phyloP scores from a whole-genome alignment of 1,140 invertebrate genomes.

The Leptinotarsa texana region DNA sequence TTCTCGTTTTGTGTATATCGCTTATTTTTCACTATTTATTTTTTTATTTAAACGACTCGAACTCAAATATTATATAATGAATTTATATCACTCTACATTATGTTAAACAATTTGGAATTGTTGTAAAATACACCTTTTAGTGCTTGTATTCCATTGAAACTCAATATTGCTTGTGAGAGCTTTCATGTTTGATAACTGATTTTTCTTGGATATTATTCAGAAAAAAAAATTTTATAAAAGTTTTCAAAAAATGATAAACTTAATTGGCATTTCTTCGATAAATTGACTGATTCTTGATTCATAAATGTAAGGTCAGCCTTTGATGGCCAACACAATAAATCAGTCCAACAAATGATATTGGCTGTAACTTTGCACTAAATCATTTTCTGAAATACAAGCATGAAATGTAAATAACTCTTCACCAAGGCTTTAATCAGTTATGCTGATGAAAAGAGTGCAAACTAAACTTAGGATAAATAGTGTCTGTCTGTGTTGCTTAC shows the following conservation, averaged over 20 bases:
- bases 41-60: not conserved
- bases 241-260: too few species aligned
- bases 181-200: too few species aligned
- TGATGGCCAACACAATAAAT: too few species aligned
- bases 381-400: conserved; percentile 13
- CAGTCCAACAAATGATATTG: too few species aligned
- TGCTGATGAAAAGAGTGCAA: conserved; percentile 36
- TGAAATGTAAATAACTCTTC: conserved; percentile 15
- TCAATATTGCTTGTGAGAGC: too few species aligned
- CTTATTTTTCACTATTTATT: not conserved
- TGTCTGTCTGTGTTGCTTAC: conserved; percentile 25
- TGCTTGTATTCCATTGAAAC: not conserved
- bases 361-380: not conserved
- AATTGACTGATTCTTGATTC: too few species aligned
- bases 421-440: conserved; percentile 31
- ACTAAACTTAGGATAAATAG: conserved; percentile 31
- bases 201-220: too few species aligned
- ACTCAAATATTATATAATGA: not conserved
- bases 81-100: not conserved
- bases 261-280: too few species aligned
- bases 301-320: too few species aligned
- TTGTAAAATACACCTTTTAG: not conserved
- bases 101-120: too few species aligned
- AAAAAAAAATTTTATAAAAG: too few species aligned
- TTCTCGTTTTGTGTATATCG: not conserved